Conservation (phyloP, 2,888 invertebrate species). For the Parelbella ahira region DNA sequence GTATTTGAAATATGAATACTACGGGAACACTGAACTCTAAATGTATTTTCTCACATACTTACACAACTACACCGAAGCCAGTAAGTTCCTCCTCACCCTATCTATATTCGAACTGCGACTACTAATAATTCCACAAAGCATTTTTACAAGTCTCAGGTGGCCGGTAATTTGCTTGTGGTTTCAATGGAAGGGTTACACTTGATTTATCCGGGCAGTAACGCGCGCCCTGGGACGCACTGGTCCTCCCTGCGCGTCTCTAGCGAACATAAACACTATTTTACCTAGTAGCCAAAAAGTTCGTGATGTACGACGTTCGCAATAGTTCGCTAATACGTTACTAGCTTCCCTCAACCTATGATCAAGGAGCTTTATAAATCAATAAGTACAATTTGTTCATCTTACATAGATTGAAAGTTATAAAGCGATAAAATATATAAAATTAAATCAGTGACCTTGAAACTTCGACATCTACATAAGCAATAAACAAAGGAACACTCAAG, state of each 20-base stretch:
- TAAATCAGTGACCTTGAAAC: constrained; percentile 40
- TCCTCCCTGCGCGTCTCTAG: constrained; percentile 45
- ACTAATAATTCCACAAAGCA: constrained; percentile 57
- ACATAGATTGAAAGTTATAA: neutral
- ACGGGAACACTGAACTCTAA: too few species aligned
- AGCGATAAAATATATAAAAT: neutral
- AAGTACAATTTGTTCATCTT: too few species aligned
- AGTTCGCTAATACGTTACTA: neutral
- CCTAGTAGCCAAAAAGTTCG: constrained; percentile 47
- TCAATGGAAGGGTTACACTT: constrained; percentile 68
- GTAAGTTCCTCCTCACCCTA: constrained; percentile 3
- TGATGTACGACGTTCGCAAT: constrained; percentile 25
- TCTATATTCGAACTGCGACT: constrained; percentile 29
- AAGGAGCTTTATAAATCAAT: too few species aligned
- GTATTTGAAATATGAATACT: too few species aligned
- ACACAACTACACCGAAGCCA: too few species aligned
- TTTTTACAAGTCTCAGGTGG: constrained; percentile 79
- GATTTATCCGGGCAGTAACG: constrained; percentile 69
- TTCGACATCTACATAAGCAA: constrained; percentile 46
- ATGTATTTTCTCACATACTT: too few species aligned
- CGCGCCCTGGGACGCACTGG: constrained; percentile 66
- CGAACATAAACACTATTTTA: constrained; percentile 61
- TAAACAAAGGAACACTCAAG: constrained; percentile 51
- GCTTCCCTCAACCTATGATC: neutral
- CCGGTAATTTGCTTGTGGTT: constrained; percentile 67